Base-by-base conservation (phyloP, 2,797 vertebrate genomes). In the Manis crassicaudata region DNA sequence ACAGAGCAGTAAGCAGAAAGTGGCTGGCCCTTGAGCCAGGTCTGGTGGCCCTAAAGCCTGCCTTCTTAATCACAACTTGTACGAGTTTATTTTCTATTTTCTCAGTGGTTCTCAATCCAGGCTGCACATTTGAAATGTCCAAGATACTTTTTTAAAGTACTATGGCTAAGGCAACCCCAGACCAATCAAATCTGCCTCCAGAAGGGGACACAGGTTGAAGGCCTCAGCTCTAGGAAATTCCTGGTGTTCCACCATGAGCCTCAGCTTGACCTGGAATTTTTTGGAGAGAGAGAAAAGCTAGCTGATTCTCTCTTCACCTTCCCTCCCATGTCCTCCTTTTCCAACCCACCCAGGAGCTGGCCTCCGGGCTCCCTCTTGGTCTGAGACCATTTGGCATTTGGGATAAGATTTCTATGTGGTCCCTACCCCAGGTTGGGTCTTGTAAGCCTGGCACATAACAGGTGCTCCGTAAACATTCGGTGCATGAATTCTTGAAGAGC, bases 401-500 rank as follows among this genome's bases (percentile, higher is more conserved):
- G 54, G 25, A n/a, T 72, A 54, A 86, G 32, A 56, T 25, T 62
- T 63, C 62, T 46, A 14, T n/a, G 50, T 5, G 85, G 35, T 13
- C 37, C 13, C 52, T 18, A 2, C 35, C 37, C 14, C 1, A 7
- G 14, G 56, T 23, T 23, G 40, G 23, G 32, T 65, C 70, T 65
- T 18, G 6, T n/a, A 68, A 85, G 56, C 37, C 84, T 29, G 12
- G 58, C 58, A 50, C 14, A 43, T 17, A n/a, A 9, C 84, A 68
- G 52, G 29, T 87, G 60, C 50, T 83, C 79, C 21, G 56, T 43
- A 90, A 95, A 77, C 29, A 32, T 60, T 23, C 43, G 52, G 56
- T 46, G 12, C 80, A 32, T 29, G 83, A 29, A 56, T 68, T 62
- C 40, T 40, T 9, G 4, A 56, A 82, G 40, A 84, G 80, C 56